Base-by-base conservation (phyloP, 2,797 vertebrate species). In the Centropyge bicolor region DNA sequence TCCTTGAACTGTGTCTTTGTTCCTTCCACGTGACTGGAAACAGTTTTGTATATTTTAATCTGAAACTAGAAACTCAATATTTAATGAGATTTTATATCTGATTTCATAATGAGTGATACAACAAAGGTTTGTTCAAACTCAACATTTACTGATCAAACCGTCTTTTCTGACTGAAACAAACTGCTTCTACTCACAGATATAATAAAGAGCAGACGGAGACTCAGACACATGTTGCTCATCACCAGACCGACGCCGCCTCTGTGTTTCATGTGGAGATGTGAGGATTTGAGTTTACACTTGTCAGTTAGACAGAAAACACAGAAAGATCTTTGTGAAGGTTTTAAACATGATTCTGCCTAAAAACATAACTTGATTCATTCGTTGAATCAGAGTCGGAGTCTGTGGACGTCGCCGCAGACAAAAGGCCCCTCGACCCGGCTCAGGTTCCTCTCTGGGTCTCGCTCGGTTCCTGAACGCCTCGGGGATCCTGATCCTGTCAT, bases 11-110 rank as follows among this genome's bases (percentile, higher is more conserved):
- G 3, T 45, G n/a, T 24, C 11, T 52, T 24, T 13, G 14, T 24
- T 24, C 0, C 22, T 10, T 14, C 0, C 6, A 2, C 11, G 13
- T 24, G 2, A 1, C 9, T 24, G 51, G 4, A 2, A 52, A 24
- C 2, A 1, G 11, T 54, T 54, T 54, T 12, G 4, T 2, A 12
- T 52, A 10, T 9, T 49, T 12, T 22, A 4, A 4, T 24, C 8
- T 19, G n/a, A 24, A 4, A 17, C 45, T 19, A 6, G 14, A 54
- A 54, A 10, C 14, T 54, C 52, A 13, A 11, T 11, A 54, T 54
- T 31, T 55, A 10, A 27, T 31, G 17, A 27, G 24, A 27, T 16
- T 54, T 35, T 17, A 36, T 19, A 1, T 8, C 27, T 55, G 24
- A 55, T 31, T 54, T 31, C 4, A 8, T 31, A 55, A 16, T 55